Conservation (phyloP, 1,140 invertebrate species). For the Heliconius nattereri region DNA sequence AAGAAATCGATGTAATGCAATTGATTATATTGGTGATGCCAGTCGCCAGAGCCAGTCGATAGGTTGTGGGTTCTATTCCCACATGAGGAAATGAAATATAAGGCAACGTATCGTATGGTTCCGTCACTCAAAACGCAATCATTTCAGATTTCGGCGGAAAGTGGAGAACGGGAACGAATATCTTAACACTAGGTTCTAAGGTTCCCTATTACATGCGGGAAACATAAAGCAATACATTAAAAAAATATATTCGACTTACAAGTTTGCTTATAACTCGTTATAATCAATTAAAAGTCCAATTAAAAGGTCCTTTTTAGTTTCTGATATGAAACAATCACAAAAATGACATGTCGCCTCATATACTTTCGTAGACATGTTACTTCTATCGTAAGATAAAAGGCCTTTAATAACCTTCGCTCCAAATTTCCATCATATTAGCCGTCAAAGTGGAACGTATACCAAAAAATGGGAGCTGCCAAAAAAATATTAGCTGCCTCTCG, state of each 20-base stretch:
- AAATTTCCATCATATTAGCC: conserved; percentile 52
- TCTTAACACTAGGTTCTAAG: too few relatives aligned
- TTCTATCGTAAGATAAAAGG: conserved; percentile 28
- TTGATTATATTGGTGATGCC: conserved; percentile 42
- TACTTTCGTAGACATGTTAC: conserved; percentile 17
- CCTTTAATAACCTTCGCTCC: conserved; percentile 33
- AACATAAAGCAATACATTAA: too few relatives aligned
- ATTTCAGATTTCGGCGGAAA: too few relatives aligned
- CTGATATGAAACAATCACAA: conserved; percentile 27
- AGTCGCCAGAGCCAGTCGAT: too few relatives aligned
- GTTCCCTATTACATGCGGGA: too few relatives aligned
- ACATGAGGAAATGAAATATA: too few relatives aligned
- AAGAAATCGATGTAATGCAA: conserved; percentile 31
- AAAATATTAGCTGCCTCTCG: conserved; percentile 65
- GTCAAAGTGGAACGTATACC: conserved; percentile 60
- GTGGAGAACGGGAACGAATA: too few relatives aligned
- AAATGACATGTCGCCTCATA: conserved; percentile 28
- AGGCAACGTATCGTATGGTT: too few relatives aligned
- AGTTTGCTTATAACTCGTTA: conserved; percentile 11
- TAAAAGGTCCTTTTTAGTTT: conserved; percentile 21
- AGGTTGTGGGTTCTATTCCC: too few relatives aligned
- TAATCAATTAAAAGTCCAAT: conserved; percentile 27
- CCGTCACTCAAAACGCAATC: too few relatives aligned
- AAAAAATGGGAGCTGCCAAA: conserved; percentile 68
- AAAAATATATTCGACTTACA: conserved; percentile 50